Evolutionary conservation across 2,888 invertebrate genomes (phyloP), one percentile per base, ranked within the genome.

Genomic region (Brenthis ino): DNA sequence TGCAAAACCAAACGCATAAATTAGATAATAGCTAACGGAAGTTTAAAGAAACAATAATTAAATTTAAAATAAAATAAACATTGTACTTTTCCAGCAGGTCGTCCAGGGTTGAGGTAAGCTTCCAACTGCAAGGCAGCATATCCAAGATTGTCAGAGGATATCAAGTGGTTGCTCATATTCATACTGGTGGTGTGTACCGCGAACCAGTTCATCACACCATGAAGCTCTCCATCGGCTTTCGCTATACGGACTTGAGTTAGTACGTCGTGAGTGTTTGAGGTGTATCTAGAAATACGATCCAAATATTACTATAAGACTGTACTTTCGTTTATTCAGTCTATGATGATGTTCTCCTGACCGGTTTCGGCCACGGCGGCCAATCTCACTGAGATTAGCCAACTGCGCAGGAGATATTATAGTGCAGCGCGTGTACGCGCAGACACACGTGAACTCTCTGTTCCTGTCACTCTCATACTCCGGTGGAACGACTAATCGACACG

Each of bases 131-230:
- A 84, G 0, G 96, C 95, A 0, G 97, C 96, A 72, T 96, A 96
- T 0, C 98, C 98, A 48, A 97, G 95, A 84, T 98, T 98, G 82
- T 98, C 98, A 1, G 96, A 95, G 0, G 96, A 96, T 1, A 97
- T 88, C 28, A 97, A 93, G 47, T 87, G 93, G 83, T 98, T 98
- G 2, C 96, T 96, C 88, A 97, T 96, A 85, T 97, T 97, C 96
- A 98, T 96, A 75, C 96, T 96, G 33, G 96, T 97, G 2, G 96
- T 95, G 84, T 98, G 98, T 0, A 97, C 95, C 0, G 97, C 95
- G 87, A 95, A 98, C 97, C 97, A 98, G 82, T 95, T 96, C 74
- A 97, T 94, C 57, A 95, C 95, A 0, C 97, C 98, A 63, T 96
- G 89, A 0, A 95, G 93, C 14, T 84, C 84, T 1, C 90, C 90